Base-by-base conservation (phyloP, 2,797 vertebrate genomes). In the Salmo trutta region DNA sequence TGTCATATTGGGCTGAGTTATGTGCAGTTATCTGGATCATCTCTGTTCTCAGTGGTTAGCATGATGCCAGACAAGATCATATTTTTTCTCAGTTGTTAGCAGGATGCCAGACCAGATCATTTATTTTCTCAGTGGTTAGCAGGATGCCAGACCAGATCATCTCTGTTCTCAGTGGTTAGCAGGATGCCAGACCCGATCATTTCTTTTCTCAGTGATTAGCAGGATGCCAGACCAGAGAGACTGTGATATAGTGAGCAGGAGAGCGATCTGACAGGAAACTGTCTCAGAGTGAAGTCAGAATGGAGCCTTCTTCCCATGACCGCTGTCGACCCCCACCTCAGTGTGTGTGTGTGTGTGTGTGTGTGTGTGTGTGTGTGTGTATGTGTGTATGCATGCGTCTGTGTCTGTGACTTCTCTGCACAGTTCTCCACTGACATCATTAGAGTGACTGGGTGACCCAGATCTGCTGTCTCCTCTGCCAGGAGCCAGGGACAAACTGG, bases 301-400 rank as follows among this genome's bases (percentile, higher is more conserved):
- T n/a, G 5, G 33, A 54, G 75, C 75, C 19, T 19, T 89, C 87
- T 91, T 92, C 90, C 91, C 91, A 89, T 88, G 89, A 89, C 89
- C 87, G 79, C 71, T 73, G 33, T 0, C 56, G 62, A 69, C 78
- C 82, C 83, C 7, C 51, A 29, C 52, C 80, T 41, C 78, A 15
- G 65, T n/a, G 31, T 75, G 24, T 31, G 24, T 71, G 56, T 77
- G 31, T 75, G 24, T 31, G 31, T 68, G 29, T 68, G 66, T 68
- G 24, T 71, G 56, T 77, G 31, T 75, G 64, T 66, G 65, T n/a
- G 31, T 75, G 24, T 31, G 24, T 71, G 56, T 77, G 31, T 75
- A 29, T 31, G 31, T 68, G 29, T 68, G 66, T 68, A 27, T 68
- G 29, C 15, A 29, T 41, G 15, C 5, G 31, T 68, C n/a, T 66